Base-by-base conservation (phyloP, 2,113 vertebrate genomes). In the Plotosus lineatus region DNA sequence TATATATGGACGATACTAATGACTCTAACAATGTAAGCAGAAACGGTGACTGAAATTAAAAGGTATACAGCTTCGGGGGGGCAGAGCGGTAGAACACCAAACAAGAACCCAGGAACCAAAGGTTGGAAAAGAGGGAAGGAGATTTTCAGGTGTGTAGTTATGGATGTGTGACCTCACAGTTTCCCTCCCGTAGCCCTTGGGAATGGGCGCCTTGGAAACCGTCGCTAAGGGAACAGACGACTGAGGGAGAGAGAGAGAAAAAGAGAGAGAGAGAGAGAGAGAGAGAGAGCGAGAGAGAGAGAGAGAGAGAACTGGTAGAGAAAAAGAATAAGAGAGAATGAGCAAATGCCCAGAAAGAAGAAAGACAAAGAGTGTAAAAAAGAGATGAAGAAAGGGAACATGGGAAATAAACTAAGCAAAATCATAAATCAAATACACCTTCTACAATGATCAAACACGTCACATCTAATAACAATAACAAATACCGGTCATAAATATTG, bases 161-260 rank as follows among this genome's bases (percentile, higher is more conserved):
- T 92, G 90, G 86, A 91, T 89, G 91, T 85, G 85, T 92, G 91
- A 93, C 91, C 92, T 92, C 91, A 92, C 89, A 82, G 85, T 84
- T 88, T 84, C 88, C 90, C 89, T 90, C 89, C 89, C 88, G 87
- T 87, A 88, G 88, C 90, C 85, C 85, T 83, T 88, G 89, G 91
- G 88, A 90, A 89, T 89, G 86, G 88, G 91, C 82, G 88, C 91
- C 91, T 91, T 92, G 92, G 92, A 93, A 92, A 93, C 92, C 56
- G 91, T 93, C 91, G 88, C 91, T 92, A 92, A 89, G 92, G 90
- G 92, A 93, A 92, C 91, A 89, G 91, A 89, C 86, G 83, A 86
- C 80, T 66, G 51, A 76, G 58, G 83, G 51, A 79, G 74, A 26
- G 83, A 77, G 77, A 79, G 72, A 80, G 63, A 80, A 81, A 82